phyloP scores from a whole-genome alignment of 2,888 invertebrate genomes.

The Miltochrista miniata region DNA sequence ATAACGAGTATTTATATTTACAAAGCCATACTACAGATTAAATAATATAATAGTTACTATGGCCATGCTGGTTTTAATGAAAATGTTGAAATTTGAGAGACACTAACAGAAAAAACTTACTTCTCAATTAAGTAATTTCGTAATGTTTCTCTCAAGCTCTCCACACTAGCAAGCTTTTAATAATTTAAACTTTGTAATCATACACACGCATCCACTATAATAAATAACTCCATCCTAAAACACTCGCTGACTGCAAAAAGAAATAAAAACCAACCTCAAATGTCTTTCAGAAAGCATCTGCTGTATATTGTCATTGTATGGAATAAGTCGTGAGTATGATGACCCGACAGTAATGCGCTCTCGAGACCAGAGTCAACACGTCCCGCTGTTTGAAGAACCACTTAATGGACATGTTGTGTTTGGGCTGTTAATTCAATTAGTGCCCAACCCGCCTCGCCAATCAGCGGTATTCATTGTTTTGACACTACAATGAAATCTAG shows the following conservation, averaged over 20 bases:
- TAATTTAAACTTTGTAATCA: too few relatives aligned
- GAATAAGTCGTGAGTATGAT: conserved; percentile 37
- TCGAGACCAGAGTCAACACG: conserved; percentile 25
- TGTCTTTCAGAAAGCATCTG: conserved; percentile 11
- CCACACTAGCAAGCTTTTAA: too few relatives aligned
- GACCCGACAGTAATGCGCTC: conserved; percentile 26
- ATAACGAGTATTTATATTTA: too few relatives aligned
- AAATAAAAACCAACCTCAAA: neutral
- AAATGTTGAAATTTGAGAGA: too few relatives aligned
- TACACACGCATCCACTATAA: neutral
- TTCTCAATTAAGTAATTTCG: too few relatives aligned
- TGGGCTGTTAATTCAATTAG: conserved; percentile 77
- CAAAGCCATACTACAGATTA: too few relatives aligned
- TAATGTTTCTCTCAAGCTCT: too few relatives aligned
- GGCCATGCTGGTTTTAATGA: too few relatives aligned
- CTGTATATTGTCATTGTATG: conserved; percentile 37
- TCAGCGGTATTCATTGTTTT: conserved; percentile 70
- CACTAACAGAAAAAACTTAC: too few relatives aligned
- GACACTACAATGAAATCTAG: conserved; percentile 56
- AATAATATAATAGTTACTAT: too few relatives aligned
- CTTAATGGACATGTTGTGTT: conserved; percentile 77
- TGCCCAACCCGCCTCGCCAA: conserved; percentile 53
- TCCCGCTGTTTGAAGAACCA: conserved; percentile 54
- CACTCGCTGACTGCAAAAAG: neutral
- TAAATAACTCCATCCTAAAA: neutral